Percentiles rank a stretch among this genome's conserved stretches.
Evolutionary conservation across 2,888 invertebrate species (phyloP).

Genomic region (Caenorhabditis zanzibari): DNA sequence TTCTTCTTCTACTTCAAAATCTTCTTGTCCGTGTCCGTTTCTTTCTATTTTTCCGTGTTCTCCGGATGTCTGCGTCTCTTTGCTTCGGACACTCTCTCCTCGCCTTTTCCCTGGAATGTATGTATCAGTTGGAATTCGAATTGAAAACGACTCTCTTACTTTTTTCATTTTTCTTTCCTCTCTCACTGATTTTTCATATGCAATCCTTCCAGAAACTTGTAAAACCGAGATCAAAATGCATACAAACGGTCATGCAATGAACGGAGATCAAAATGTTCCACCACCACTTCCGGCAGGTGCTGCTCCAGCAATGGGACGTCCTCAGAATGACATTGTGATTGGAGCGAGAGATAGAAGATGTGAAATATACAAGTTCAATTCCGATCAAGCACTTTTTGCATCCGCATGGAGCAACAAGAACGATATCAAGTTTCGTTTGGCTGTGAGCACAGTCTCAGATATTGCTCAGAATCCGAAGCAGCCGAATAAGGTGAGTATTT

Average conservation of each 20-base stretch:
- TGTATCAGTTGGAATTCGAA: constrained; percentile 31
- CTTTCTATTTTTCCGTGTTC: constrained; percentile 33
- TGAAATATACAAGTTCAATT: constrained; percentile 70
- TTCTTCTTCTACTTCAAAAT: constrained; percentile 1
- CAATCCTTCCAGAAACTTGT: constrained; percentile 24
- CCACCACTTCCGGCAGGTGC: neutral
- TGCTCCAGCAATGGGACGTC: constrained; percentile 9
- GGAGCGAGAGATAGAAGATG: constrained; percentile 51
- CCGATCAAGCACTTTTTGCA: constrained; percentile 72
- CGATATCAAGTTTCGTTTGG: constrained; percentile 77
- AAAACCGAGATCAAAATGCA: constrained; percentile 6
- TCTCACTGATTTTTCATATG: constrained; percentile 3
- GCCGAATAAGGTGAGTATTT: constrained; percentile 38
- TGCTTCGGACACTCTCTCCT: constrained; percentile 10
- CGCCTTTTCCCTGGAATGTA: constrained; percentile 28
- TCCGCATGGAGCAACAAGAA: constrained; percentile 79
- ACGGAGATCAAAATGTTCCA: constrained; percentile 9
- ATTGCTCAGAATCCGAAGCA: constrained; percentile 35
- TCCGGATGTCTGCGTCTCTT: constrained; percentile 17
- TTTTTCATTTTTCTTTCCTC: neutral
- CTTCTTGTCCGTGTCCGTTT: constrained; percentile 22
- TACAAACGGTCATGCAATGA: constrained; percentile 40
- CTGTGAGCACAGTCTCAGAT: constrained; percentile 73
- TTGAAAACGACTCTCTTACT: constrained; percentile 30
- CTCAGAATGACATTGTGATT: constrained; percentile 14